Percentiles rank a stretch among this genome's conserved stretches.
These are phyloP conservation scores for Apis florea DNA, from an alignment of 1,140 invertebrate species.

Conservation along the genomic window DNA sequence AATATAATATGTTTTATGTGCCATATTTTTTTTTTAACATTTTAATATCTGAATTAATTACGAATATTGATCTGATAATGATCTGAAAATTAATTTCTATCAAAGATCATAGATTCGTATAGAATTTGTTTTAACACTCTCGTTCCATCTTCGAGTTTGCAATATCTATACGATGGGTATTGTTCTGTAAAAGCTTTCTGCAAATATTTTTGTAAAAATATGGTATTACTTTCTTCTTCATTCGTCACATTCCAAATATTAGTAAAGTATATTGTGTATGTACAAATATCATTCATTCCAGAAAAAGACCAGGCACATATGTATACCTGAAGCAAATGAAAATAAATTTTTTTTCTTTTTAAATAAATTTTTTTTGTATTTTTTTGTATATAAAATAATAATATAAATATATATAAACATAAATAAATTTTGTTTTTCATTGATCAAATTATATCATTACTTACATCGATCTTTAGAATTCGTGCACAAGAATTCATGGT, in stretches of 20 bases:
- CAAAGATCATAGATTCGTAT: neutral
- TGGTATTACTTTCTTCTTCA: conserved; percentile 48
- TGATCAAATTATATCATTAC: neutral
- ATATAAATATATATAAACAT: too few species aligned
- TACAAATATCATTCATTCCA: conserved; percentile 8
- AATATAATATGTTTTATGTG: too few species aligned
- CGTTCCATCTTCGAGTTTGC: conserved; percentile 60
- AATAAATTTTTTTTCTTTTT: neutral
- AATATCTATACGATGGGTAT: conserved; percentile 56
- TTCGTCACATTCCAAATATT: conserved; percentile 65
- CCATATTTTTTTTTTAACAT: too few species aligned
- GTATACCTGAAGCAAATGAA: conserved; percentile 43
- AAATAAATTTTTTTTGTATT: neutral
- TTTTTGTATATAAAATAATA: neutral
- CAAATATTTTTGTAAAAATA: conserved; percentile 21
- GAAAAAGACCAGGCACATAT: conserved; percentile 50
- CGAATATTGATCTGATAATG: neutral
- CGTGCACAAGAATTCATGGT: conserved; percentile 67
- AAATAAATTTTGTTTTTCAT: neutral
- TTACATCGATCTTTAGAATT: conserved; percentile 57
- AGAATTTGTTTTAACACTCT: conserved; percentile 61
- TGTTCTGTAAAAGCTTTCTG: neutral
- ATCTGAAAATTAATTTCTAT: neutral
- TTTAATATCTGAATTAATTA: too few species aligned
- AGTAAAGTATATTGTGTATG: conserved; percentile 67